Evolutionary conservation across 2,888 invertebrate species (phyloP), one percentile per base, ranked within the genome.

Genomic region (Meta bourneti): DNA sequence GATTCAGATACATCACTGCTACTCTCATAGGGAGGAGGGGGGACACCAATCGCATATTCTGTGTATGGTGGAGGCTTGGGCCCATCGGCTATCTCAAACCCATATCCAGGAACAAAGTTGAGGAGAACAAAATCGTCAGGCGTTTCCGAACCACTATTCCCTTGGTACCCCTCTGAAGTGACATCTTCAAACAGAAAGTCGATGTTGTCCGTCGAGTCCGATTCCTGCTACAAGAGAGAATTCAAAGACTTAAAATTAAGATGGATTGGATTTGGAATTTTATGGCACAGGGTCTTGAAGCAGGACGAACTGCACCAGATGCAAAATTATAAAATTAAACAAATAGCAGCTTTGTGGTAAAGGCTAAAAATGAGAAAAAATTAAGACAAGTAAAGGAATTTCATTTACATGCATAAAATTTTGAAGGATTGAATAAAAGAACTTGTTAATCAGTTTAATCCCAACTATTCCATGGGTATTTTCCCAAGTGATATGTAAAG

Each of bases 1-100:
- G 74, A 69, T 70, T 84, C 88, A 13, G 88, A 49, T 54, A 93
- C 34, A 91, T 94, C 94, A 91, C 94, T 94, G 13, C 92, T 93
- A 9, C 94, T 94, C 6, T 94, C 94, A 92, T 95, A 96, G 0
- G 95, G 95, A 52, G 96, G 96, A n/a, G 96, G 96, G 4, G 96
- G 95, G 52, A 95, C 95, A 91, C 95, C 95, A 84, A 94, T 92
- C 11, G 94, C 94, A 34, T 95, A 94, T 94, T 95, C 95, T 79
- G 94, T 95, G 93, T 95, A 95, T 7, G 95, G 95, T 16, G 95
- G 95, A 20, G 95, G 95, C 81, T 95, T 95, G 16, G 95, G 94
- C 11, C 95, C 94, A 88, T 94, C 94, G 34, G 95, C 95, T 51
- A 95, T 94, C 93, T 95, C 95, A 19, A 95, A 95, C n/a, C 93